These are phyloP conservation scores for Drosophila malerkotliana DNA, from an alignment of 1,140 invertebrate genomes.

Conservation along the genomic window DNA sequence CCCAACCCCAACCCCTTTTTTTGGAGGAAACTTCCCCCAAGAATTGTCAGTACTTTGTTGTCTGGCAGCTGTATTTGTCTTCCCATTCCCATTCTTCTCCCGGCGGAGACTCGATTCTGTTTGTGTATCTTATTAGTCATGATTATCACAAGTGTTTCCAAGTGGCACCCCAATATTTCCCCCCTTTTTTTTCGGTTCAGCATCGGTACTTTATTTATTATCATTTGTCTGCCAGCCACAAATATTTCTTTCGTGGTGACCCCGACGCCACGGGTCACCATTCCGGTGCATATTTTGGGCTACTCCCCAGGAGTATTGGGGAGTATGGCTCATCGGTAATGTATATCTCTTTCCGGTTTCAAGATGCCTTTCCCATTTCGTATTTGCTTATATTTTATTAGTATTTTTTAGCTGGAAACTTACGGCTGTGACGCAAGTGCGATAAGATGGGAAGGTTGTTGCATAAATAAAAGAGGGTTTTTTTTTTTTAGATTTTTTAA, in stretches of 20 bases:
- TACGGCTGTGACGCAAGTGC: conserved; percentile 1
- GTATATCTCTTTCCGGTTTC: conserved; percentile 21
- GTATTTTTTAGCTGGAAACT: conserved; percentile 1
- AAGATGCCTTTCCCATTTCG: conserved; percentile 33
- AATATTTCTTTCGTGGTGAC: conserved; percentile 12
- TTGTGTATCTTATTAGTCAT: conserved; percentile 78
- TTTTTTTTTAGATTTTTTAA: no score
- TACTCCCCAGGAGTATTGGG: conserved; percentile 21
- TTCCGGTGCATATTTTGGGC: conserved; percentile 45
- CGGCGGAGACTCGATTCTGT: conserved; percentile 21
- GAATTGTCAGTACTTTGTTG: conserved; percentile 28
- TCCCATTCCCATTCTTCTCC: conserved; percentile 21
- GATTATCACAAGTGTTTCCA: conserved; percentile 79
- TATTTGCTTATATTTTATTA: not conserved
- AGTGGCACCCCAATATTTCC: conserved; percentile 34
- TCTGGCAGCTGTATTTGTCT: conserved; percentile 50
- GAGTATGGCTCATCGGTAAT: not conserved
- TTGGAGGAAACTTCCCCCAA: conserved; percentile 1
- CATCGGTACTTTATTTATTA: conserved; percentile 74
- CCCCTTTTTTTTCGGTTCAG: conserved; percentile 1
- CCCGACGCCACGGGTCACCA: conserved; percentile 1
- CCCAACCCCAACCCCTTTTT: not conserved
- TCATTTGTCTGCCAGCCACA: conserved; percentile 62
- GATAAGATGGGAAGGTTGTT: conserved; percentile 22
- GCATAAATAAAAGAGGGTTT: not conserved